A percentile compares a stretch with the other conserved stretches of the same genome.
phyloP scores from a whole-genome alignment of 2,888 invertebrate species.

The Fragum whitleyi region DNA sequence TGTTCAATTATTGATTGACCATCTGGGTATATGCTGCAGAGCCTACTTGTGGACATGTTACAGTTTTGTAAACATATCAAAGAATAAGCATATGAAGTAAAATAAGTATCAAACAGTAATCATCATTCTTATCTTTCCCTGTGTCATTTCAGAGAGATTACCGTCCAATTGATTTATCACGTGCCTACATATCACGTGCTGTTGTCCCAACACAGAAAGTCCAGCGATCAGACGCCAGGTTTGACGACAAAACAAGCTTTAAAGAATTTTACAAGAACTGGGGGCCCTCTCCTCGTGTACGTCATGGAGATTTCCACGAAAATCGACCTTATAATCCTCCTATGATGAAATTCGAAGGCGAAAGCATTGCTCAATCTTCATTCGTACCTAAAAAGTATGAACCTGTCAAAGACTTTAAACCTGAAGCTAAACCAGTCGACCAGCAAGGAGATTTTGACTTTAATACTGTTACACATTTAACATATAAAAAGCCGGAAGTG shows the following conservation, averaged over 20 bases:
- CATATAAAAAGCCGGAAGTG: constrained; percentile 75
- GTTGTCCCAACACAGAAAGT: constrained; percentile 65
- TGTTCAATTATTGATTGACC: no score
- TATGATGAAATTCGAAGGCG: constrained; percentile 71
- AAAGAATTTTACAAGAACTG: constrained; percentile 81
- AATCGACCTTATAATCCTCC: constrained; percentile 79
- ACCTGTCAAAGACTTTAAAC: constrained; percentile 73
- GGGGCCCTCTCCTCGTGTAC: constrained; percentile 71
- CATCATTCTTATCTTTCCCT: no score
- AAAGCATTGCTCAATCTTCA: constrained; percentile 68
- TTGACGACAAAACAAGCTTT: constrained; percentile 78
- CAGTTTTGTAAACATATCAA: no score
- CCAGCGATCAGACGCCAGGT: constrained; percentile 69
- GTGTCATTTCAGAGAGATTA: constrained; percentile 81
- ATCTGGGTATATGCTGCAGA: no score
- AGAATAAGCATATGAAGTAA: no score
- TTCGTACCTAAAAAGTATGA: constrained; percentile 75
- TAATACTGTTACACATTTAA: constrained; percentile 75
- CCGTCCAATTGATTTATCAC: constrained; percentile 76
- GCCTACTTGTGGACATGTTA: no score
- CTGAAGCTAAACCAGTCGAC: constrained; percentile 70
- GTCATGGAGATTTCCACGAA: constrained; percentile 83
- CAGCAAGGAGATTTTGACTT: constrained; percentile 75
- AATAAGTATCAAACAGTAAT: no score
- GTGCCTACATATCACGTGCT: constrained; percentile 60